Evolutionary conservation across 1,140 invertebrate genomes (phyloP).

Genomic region (Drosophila equinoxialis): DNA sequence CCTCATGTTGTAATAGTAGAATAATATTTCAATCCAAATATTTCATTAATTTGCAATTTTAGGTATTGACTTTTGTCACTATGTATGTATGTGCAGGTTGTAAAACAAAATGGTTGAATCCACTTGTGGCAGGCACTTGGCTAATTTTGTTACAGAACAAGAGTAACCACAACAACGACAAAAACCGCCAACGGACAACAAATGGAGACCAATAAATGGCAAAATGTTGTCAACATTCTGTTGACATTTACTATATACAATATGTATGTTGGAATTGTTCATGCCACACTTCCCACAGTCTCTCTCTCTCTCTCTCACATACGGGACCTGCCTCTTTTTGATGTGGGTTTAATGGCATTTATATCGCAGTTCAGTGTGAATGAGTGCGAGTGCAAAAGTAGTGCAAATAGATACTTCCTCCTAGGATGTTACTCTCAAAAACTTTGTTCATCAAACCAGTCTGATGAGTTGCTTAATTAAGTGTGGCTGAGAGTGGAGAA

Average conservation of each 20-base stretch:
- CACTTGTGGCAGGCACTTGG: constrained; percentile 10
- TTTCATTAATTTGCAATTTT: neutral
- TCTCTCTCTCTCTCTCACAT: neutral
- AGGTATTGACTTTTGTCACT: constrained; percentile 2
- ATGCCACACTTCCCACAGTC: neutral
- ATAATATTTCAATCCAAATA: neutral
- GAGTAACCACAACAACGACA: constrained; percentile 3
- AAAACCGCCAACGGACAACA: constrained; percentile 2
- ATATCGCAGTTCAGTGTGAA: constrained; percentile 14
- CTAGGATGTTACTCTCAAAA: constrained; percentile 46
- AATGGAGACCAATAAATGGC: constrained; percentile 7
- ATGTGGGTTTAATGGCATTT: constrained; percentile 54
- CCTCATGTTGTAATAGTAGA: no score
- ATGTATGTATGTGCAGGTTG: neutral
- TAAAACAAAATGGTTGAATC: neutral
- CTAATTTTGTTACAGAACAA: constrained; percentile 9
- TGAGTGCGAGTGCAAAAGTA: constrained; percentile 32
- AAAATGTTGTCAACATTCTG: constrained; percentile 45
- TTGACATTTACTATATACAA: constrained; percentile 68
- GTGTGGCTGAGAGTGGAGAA: constrained; percentile 19
- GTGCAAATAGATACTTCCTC: constrained; percentile 39
- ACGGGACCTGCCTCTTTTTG: neutral
- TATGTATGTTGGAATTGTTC: constrained; percentile 29
- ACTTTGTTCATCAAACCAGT: constrained; percentile 46
- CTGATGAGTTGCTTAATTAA: constrained; percentile 61